A percentile compares a stretch with the other conserved stretches of the same genome.
Conservation (phyloP, 53 echinoderm and acorn worm genomes). For the Mesocentrotus franciscanus region DNA sequence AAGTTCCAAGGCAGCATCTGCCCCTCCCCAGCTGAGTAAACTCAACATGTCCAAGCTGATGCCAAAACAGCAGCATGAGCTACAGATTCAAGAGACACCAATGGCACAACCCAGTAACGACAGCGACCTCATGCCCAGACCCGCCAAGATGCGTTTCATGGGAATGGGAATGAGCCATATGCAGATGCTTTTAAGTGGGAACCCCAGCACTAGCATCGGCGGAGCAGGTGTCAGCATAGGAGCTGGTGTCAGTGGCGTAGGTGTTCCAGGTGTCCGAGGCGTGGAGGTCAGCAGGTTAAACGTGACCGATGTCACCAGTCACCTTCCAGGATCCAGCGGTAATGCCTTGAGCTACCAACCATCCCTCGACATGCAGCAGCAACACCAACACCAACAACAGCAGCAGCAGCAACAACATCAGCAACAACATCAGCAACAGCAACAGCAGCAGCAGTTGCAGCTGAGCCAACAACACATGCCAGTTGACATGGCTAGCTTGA, state of each 20-base stretch:
- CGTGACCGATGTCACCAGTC: background rate
- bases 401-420: background rate
- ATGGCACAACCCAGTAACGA: background rate
- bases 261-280: background rate
- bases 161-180: slow-evolving; percentile 16
- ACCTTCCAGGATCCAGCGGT: background rate
- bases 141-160: slow-evolving; percentile 58
- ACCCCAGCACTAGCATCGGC: background rate
- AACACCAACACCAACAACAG: background rate
- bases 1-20: slow-evolving; percentile 76
- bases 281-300: background rate
- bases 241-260: background rate
- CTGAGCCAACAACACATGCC: background rate
- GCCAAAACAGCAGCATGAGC: background rate
- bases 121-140: background rate
- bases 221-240: background rate
- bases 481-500: background rate
- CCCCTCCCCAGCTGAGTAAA: slow-evolving; percentile 41
- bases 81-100: background rate
- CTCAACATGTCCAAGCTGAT: background rate
- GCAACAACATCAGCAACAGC: background rate
- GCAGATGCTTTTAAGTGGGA: background rate
- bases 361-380: slow-evolving; percentile 25
- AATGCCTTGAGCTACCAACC: slow-evolving; percentile 1
- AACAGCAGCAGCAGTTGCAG: background rate